These are phyloP conservation scores for Eurytemora carolleeae DNA, from an alignment of 1,140 invertebrate genomes.

Conservation along the genomic window DNA sequence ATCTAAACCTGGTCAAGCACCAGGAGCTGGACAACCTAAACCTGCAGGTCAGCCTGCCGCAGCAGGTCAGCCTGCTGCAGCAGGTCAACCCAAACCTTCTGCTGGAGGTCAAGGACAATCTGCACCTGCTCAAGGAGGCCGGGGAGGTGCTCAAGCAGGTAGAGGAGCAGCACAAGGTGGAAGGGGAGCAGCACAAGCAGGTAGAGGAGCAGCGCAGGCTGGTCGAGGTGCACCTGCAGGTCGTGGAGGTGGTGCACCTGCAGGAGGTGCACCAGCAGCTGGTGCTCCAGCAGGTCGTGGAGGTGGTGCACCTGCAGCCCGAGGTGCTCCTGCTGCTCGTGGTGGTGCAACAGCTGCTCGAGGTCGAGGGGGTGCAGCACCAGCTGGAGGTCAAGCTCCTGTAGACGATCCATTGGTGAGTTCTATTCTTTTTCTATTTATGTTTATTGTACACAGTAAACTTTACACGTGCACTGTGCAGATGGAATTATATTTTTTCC, in stretches of 20 bases:
- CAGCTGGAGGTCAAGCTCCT: neutral
- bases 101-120: too few relatives aligned
- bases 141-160: neutral
- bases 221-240: neutral
- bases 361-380: neutral
- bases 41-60: neutral
- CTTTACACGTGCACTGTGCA: too few relatives aligned
- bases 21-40: too few relatives aligned
- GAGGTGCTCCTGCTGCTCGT: neutral
- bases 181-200: neutral
- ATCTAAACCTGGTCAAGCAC: too few relatives aligned
- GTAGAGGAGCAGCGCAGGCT: neutral
- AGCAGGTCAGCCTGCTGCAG: neutral
- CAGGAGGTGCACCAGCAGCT: neutral
- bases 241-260: neutral
- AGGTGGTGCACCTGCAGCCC: neutral
- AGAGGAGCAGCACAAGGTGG: neutral
- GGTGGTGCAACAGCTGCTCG: neutral
- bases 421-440: too few relatives aligned
- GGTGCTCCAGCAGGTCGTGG: neutral
- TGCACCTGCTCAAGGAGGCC: neutral
- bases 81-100: too few relatives aligned
- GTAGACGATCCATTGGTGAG: neutral
- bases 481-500: too few relatives aligned
- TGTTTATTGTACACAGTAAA: too few relatives aligned